Percentiles rank a stretch among this genome's conserved stretches.
phyloP scores from a whole-genome alignment of 1,140 invertebrate genomes.

The Drosophila murphyi region DNA sequence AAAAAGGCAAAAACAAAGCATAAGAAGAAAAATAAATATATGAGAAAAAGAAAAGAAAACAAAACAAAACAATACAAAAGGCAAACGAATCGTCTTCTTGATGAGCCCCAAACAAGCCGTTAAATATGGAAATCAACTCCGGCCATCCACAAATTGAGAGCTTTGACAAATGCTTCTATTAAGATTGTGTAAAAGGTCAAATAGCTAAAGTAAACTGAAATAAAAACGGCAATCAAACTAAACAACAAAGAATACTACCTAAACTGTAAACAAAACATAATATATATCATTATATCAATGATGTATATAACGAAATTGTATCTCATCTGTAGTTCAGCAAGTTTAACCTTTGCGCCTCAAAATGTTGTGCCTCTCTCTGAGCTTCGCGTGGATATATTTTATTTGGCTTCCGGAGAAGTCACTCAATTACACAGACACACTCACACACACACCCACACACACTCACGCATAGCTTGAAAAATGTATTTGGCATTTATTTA shows the following conservation, averaged over 20 bases:
- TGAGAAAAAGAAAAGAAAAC: slow-evolving; percentile 9
- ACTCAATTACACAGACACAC: slow-evolving; percentile 10
- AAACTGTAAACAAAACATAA: neutral
- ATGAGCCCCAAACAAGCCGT: slow-evolving; percentile 63
- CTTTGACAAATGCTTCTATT: neutral
- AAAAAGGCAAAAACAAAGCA: slow-evolving; percentile 1
- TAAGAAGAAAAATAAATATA: neutral
- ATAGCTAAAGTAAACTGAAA: neutral
- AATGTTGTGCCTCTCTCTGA: slow-evolving; percentile 33
- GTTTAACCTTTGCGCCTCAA: neutral
- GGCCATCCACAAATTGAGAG: slow-evolving; percentile 6
- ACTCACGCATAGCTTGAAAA: slow-evolving; percentile 44
- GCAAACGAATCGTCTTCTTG: slow-evolving; percentile 36
- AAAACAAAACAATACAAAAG: slow-evolving; percentile 11
- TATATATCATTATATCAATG: no score
- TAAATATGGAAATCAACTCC: slow-evolving; percentile 67
- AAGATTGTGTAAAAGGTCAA: neutral
- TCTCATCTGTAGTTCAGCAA: neutral
- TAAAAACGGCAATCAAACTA: neutral
- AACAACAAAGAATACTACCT: neutral
- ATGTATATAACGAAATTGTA: neutral
- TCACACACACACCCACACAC: slow-evolving; percentile 13
- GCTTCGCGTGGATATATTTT: neutral
- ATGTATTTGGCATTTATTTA: slow-evolving; percentile 75
- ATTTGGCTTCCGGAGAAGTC: slow-evolving; percentile 26